Conservation (phyloP, 2,888 invertebrate species). For the Vanessa cardui region DNA sequence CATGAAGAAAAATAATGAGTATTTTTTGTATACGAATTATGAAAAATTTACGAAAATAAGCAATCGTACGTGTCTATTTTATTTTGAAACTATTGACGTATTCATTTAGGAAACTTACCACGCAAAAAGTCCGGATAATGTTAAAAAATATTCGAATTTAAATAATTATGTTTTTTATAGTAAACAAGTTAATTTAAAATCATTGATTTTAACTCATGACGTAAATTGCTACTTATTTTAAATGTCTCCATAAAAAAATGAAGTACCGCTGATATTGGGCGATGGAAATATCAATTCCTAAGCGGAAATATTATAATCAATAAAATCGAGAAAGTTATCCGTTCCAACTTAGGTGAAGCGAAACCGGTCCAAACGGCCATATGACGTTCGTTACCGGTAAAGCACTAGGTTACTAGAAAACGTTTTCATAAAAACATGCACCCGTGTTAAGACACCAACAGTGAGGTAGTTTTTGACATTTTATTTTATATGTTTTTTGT, state of each 20-base stretch:
- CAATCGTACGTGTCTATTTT: too few relatives aligned
- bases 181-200: too few relatives aligned
- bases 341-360: slow-evolving; percentile 50
- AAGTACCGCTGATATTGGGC: neutral
- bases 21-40: too few relatives aligned
- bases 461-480: too few relatives aligned
- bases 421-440: slow-evolving; percentile 35
- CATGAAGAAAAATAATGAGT: too few relatives aligned
- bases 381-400: slow-evolving; percentile 60
- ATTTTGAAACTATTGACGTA: too few relatives aligned
- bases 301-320: slow-evolving; percentile 48
- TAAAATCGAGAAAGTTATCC: slow-evolving; percentile 66
- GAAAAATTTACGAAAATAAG: too few relatives aligned
- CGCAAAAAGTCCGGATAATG: too few relatives aligned
- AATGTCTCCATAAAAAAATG: neutral
- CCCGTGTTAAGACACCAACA: neutral
- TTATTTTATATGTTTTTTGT: too few relatives aligned
- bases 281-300: slow-evolving; percentile 9
- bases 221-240: neutral
- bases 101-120: too few relatives aligned
- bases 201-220: neutral
- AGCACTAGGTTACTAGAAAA: slow-evolving; percentile 57
- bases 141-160: neutral
- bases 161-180: neutral
- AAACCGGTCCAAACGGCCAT: slow-evolving; percentile 64